Conservation (phyloP, 1,140 invertebrate species). For the Globodera ellingtonae region DNA sequence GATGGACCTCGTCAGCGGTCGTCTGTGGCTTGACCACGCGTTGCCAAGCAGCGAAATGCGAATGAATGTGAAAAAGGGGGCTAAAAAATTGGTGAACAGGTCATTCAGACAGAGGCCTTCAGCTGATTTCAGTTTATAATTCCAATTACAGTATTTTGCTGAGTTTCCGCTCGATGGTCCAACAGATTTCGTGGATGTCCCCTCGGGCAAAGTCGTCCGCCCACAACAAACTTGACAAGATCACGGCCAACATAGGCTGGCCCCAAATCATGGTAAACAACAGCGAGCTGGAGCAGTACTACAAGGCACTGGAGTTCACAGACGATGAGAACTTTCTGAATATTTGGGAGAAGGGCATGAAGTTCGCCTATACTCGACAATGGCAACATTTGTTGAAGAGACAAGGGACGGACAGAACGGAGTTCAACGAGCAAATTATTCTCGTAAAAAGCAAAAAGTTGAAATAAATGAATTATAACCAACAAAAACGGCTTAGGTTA, state of each 20-base stretch:
- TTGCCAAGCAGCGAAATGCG: slow-evolving; percentile 15
- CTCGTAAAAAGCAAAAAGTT: background rate
- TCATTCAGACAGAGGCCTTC: background rate
- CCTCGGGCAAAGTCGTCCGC: slow-evolving; percentile 21
- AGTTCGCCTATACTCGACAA: slow-evolving; percentile 14
- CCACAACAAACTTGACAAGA: slow-evolving; percentile 43
- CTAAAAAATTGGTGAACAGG: slow-evolving; percentile 23
- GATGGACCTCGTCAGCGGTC: background rate
- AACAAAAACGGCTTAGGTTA: background rate
- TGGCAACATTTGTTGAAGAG: slow-evolving; percentile 15
- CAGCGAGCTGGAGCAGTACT: slow-evolving; percentile 21
- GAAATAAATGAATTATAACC: too few relatives aligned
- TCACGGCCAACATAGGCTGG: slow-evolving; percentile 58
- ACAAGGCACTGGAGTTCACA: slow-evolving; percentile 25
- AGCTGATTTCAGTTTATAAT: background rate
- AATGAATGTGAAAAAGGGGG: background rate
- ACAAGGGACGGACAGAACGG: background rate
- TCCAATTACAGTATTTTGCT: slow-evolving; percentile 14
- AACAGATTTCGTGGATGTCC: slow-evolving; percentile 30
- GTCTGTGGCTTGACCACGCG: slow-evolving; percentile 11
- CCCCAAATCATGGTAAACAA: slow-evolving; percentile 57
- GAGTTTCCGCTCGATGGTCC: slow-evolving; percentile 30
- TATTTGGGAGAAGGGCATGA: slow-evolving; percentile 1
- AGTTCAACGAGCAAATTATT: slow-evolving; percentile 15
- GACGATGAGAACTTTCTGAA: slow-evolving; percentile 15